These are phyloP conservation scores for Conger conger DNA, from an alignment of 2,113 vertebrate genomes.

Conservation along the genomic window DNA sequence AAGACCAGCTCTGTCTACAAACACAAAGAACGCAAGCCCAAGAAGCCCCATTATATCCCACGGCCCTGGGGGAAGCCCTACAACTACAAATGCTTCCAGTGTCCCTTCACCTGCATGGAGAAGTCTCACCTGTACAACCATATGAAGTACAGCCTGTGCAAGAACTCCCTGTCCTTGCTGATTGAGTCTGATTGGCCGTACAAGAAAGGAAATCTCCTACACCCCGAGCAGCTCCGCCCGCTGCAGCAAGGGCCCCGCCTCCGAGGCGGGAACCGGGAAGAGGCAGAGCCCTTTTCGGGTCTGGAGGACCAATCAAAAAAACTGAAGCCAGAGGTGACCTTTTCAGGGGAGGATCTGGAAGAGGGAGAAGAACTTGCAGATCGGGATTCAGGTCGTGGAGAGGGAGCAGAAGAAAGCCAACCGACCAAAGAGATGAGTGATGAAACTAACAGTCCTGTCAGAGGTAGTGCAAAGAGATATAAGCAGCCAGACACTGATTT, in stretches of 20 bases:
- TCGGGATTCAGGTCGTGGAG: conserved; percentile 52
- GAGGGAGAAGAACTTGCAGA: conserved; percentile 43
- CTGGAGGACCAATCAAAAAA: conserved; percentile 50
- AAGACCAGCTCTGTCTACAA: conserved; percentile 79
- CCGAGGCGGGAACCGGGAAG: conserved; percentile 41
- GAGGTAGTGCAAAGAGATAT: conserved; percentile 58
- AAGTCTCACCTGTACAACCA: conserved; percentile 99
- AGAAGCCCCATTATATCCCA: conserved; percentile 97
- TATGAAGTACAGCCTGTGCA: conserved; percentile 99
- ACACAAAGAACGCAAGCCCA: conserved; percentile 91
- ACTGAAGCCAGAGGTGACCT: conserved; percentile 55
- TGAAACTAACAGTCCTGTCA: conserved; percentile 36
- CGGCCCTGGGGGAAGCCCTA: conserved; percentile 97
- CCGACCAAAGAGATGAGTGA: conserved; percentile 38
- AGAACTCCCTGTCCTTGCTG: conserved; percentile 93
- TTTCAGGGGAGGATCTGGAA: conserved; percentile 65
- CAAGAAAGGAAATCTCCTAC: conserved; percentile 81
- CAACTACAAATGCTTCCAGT: conserved; percentile 99
- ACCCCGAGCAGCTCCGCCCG: conserved; percentile 76
- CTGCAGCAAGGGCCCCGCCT: conserved; percentile 64
- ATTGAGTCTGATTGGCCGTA: conserved; percentile 92
- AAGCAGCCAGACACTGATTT: conserved; percentile 74
- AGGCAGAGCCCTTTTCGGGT: conserved; percentile 47
- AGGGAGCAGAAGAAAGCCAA: conserved; percentile 38
- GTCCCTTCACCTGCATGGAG: conserved; percentile 99